A percentile compares a stretch with the other conserved stretches of the same genome.
These are phyloP conservation scores for Hiodon alosoides DNA, from an alignment of 2,113 vertebrate genomes.

Conservation along the genomic window DNA sequence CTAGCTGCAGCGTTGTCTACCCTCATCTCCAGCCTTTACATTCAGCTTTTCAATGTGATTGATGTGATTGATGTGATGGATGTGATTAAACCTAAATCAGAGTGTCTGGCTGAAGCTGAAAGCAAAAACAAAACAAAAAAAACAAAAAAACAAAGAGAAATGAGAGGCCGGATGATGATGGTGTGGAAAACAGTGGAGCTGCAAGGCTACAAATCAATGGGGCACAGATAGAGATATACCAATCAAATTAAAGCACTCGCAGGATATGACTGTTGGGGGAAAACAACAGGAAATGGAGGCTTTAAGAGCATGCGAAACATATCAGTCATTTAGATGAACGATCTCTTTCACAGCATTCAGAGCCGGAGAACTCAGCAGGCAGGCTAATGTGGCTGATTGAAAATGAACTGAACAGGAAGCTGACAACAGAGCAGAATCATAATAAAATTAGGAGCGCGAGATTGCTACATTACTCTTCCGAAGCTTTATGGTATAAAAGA, in stretches of 20 bases:
- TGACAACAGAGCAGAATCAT: conserved; percentile 44
- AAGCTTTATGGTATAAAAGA: conserved; percentile 39
- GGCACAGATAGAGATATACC: conserved; percentile 10
- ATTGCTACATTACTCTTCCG: conserved; percentile 50
- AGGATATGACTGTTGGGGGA: conserved; percentile 11
- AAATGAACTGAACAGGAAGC: conserved; percentile 49
- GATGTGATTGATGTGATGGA: not conserved
- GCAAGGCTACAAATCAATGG: conserved; percentile 13
- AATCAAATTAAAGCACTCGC: conserved; percentile 13
- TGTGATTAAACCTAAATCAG: not conserved
- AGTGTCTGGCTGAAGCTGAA: not conserved
- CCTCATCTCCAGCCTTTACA: not conserved
- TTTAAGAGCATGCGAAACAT: conserved; percentile 33
- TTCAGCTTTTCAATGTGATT: not conserved
- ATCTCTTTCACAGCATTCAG: conserved; percentile 33
- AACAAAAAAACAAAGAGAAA: not conserved
- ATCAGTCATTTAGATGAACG: conserved; percentile 50
- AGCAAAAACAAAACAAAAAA: not conserved
- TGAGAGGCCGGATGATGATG: conserved; percentile 4
- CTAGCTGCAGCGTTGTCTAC: not conserved
- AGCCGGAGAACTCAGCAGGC: conserved; percentile 42
- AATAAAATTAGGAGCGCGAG: conserved; percentile 49
- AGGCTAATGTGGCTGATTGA: conserved; percentile 47
- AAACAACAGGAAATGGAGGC: conserved; percentile 26
- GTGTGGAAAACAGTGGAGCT: not conserved